These are phyloP conservation scores for Parapsyche elsis DNA, from an alignment of 1,140 invertebrate genomes.

Conservation along the genomic window DNA sequence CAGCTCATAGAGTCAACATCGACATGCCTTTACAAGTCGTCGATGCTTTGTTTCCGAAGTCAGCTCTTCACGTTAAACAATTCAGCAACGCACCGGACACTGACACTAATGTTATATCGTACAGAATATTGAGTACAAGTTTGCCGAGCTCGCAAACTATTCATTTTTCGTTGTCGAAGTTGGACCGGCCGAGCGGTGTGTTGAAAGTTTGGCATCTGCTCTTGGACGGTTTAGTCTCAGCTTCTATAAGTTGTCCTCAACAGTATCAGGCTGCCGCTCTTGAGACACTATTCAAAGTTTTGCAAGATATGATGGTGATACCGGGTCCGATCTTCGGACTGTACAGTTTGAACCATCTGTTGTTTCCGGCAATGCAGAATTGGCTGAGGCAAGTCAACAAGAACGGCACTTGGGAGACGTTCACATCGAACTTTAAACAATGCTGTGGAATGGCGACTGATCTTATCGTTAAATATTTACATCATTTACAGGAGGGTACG, in stretches of 20 bases:
- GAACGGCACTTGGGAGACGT: conserved; percentile 76
- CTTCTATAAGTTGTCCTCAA: conserved; percentile 82
- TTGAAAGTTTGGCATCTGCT: conserved; percentile 91
- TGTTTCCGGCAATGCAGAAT: conserved; percentile 89
- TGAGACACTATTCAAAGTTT: conserved; percentile 86
- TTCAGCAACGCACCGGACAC: conserved; percentile 62
- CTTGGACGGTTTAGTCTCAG: conserved; percentile 88
- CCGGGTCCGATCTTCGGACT: conserved; percentile 88
- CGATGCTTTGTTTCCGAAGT: conserved; percentile 85
- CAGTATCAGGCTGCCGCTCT: conserved; percentile 88
- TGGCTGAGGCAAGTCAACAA: conserved; percentile 84
- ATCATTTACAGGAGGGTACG: conserved; percentile 68
- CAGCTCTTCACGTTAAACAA: conserved; percentile 65
- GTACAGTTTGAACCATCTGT: conserved; percentile 89
- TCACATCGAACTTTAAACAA: conserved; percentile 90
- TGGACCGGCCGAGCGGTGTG: conserved; percentile 87
- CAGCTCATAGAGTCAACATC: conserved; percentile 86
- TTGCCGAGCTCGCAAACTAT: conserved; percentile 70
- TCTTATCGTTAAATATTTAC: conserved; percentile 86
- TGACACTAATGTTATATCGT: conserved; percentile 69
- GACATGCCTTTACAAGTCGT: conserved; percentile 82
- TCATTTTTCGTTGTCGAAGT: conserved; percentile 71
- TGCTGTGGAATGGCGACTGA: conserved; percentile 92
- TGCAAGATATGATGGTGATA: conserved; percentile 79
- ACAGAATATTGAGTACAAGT: conserved; percentile 70